phyloP scores from a whole-genome alignment of 2,888 invertebrate species.

The Malachius bipustulatus region DNA sequence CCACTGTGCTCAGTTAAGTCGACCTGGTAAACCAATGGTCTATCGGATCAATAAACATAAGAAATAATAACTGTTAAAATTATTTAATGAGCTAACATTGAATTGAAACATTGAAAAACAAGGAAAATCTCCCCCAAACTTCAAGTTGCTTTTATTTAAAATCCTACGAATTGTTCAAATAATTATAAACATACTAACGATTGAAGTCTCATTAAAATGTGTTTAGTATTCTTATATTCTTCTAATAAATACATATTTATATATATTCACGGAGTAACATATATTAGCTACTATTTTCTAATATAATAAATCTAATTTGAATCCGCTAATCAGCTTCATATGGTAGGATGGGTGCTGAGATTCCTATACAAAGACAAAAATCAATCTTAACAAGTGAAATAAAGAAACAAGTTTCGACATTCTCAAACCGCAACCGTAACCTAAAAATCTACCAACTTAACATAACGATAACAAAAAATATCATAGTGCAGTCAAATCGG shows the following conservation, averaged over 20 bases:
- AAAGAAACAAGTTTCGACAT: too few relatives aligned
- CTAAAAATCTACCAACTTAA: too few relatives aligned
- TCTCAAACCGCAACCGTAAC: too few relatives aligned
- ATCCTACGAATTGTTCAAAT: not conserved
- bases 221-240: too few relatives aligned
- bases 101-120: not conserved
- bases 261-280: constrained; percentile 21
- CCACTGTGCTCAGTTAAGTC: too few relatives aligned
- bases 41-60: too few relatives aligned
- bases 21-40: too few relatives aligned
- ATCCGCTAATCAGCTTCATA: constrained; percentile 31
- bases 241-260: too few relatives aligned
- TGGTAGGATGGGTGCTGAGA: constrained; percentile 38
- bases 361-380: constrained; percentile 32
- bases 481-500: too few relatives aligned
- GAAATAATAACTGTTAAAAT: too few relatives aligned
- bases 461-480: too few relatives aligned
- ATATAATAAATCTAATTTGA: constrained; percentile 22
- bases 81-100: not conserved
- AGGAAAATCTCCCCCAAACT: not conserved
- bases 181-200: not conserved
- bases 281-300: constrained; percentile 19
- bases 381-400: too few relatives aligned
- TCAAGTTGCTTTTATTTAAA: not conserved
- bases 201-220: constrained; percentile 5